A percentile compares a stretch with the other conserved stretches of the same genome.
These are phyloP conservation scores for Corydoras maculifer DNA, from an alignment of 2,113 vertebrate genomes.

Conservation along the genomic window DNA sequence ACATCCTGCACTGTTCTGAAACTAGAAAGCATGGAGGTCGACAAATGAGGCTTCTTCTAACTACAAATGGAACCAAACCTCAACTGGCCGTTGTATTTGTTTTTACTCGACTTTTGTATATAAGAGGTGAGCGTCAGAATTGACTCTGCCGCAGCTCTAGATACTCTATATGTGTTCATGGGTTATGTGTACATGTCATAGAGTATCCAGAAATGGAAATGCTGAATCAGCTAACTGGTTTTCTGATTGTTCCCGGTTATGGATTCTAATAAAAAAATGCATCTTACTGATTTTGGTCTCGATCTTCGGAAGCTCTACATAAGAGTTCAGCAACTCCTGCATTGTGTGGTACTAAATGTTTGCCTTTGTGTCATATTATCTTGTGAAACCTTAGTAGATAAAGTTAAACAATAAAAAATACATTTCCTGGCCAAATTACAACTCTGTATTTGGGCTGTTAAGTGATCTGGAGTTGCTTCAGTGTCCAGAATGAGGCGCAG, in stretches of 20 bases:
- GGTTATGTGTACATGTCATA: conserved; percentile 20
- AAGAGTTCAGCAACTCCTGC: too few species aligned
- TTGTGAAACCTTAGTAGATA: too few species aligned
- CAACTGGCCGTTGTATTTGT: conserved; percentile 22
- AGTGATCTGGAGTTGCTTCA: too few species aligned
- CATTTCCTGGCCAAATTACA: too few species aligned
- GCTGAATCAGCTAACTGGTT: conserved; percentile 18
- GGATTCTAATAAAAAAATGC: conserved; percentile 29
- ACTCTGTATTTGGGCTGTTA: too few species aligned
- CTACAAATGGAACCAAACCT: conserved; percentile 7
- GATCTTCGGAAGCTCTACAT: too few species aligned
- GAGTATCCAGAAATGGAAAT: conserved; percentile 7
- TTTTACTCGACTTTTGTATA: conserved; percentile 30
- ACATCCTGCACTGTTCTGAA: conserved; percentile 37
- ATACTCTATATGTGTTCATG: conserved; percentile 26
- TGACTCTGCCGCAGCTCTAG: conserved; percentile 16
- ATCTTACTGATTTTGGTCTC: not conserved
- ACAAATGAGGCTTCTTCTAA: conserved; percentile 5
- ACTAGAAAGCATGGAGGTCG: conserved; percentile 33
- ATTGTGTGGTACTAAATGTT: too few species aligned
- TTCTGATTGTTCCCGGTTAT: not conserved
- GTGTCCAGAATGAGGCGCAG: too few species aligned
- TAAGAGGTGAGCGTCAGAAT: conserved; percentile 13
- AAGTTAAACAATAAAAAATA: too few species aligned
- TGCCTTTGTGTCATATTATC: too few species aligned